phyloP scores from a whole-genome alignment of 2,888 invertebrate species.

The Archaeoteleia sp. region DNA sequence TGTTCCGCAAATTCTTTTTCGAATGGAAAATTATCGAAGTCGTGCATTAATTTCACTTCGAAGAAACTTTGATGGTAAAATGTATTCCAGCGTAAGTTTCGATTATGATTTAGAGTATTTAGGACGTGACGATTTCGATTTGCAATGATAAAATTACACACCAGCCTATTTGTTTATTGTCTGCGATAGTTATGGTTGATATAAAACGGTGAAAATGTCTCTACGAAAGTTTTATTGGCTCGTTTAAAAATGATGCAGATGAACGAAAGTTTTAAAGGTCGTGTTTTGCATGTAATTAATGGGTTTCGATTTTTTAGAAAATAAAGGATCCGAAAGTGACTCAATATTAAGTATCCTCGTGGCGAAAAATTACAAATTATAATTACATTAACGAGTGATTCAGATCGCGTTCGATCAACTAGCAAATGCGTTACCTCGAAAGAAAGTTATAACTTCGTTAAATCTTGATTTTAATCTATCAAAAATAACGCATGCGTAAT shows the following conservation, averaged over 20 bases:
- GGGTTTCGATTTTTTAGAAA: background rate
- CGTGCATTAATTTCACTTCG: no score
- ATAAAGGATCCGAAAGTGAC: constrained; percentile 4
- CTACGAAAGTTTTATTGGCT: no score
- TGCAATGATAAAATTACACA: constrained; percentile 1
- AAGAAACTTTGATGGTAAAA: background rate
- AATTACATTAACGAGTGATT: constrained; percentile 22
- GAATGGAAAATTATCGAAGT: no score
- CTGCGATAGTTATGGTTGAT: background rate
- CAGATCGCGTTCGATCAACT: constrained; percentile 14
- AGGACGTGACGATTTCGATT: constrained; percentile 18
- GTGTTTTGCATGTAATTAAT: background rate
- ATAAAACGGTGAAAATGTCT: no score
- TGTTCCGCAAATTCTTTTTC: no score
- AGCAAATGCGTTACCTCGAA: constrained; percentile 21
- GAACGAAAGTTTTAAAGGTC: background rate
- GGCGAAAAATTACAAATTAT: no score
- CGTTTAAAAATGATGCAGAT: background rate
- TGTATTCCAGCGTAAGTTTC: background rate
- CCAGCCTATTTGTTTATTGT: background rate
- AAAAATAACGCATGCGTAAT: constrained; percentile 22
- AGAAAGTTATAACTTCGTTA: constrained; percentile 29
- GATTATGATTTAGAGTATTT: background rate
- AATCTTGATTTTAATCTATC: constrained; percentile 11
- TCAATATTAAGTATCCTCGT: background rate